Conservation (phyloP, 2,113 vertebrate genomes). For the Coturnix japonica region DNA sequence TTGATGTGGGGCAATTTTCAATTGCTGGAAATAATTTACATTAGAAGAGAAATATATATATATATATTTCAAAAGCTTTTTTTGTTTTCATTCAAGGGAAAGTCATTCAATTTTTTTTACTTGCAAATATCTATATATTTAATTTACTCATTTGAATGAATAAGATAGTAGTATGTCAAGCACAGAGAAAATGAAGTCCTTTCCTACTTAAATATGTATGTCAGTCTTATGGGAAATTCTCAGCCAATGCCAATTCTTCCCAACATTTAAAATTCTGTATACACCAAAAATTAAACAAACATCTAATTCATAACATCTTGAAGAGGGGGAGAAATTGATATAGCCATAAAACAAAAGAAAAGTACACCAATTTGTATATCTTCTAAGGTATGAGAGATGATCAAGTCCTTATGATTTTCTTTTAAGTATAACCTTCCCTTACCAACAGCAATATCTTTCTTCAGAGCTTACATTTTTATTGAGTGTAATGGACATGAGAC, state of each 20-base stretch:
- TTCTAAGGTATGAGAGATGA: background rate
- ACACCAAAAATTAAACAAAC: background rate
- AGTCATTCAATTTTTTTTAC: background rate
- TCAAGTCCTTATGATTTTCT: background rate
- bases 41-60: background rate
- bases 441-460: background rate
- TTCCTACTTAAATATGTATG: background rate
- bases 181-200: background rate
- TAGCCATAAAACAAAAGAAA: background rate
- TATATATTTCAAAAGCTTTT: background rate
- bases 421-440: background rate
- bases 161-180: background rate
- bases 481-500: background rate
- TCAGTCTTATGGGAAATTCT: background rate
- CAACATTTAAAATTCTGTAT: background rate
- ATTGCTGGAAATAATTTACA: background rate
- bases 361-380: background rate
- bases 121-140: background rate
- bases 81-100: background rate
- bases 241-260: background rate
- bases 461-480: background rate
- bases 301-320: background rate
- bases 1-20: background rate
- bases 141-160: background rate
- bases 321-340: background rate